Percentiles rank a stretch among this genome's conserved stretches.
These are phyloP conservation scores for Psittacula derbiana DNA, from an alignment of 2,797 vertebrate species.

Conservation along the genomic window DNA sequence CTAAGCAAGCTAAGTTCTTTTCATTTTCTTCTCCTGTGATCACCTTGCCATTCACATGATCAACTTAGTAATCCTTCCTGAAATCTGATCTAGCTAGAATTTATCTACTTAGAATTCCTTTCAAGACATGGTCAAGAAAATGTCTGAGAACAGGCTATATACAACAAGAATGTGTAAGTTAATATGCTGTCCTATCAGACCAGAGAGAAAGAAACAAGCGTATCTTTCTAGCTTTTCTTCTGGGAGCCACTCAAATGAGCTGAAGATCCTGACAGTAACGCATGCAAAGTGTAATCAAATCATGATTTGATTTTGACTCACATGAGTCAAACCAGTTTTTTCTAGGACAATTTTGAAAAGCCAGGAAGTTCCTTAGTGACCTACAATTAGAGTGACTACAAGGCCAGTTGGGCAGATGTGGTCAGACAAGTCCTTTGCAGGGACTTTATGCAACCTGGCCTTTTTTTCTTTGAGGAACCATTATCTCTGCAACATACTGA, in stretches of 20 bases:
- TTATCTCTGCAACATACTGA: not conserved
- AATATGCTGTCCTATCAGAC: not conserved
- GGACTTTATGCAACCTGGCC: not conserved
- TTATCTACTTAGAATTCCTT: not conserved
- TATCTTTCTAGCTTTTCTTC: not conserved
- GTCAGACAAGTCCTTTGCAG: not conserved
- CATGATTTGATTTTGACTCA: not conserved
- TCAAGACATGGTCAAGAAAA: not conserved
- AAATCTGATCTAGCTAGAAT: slow-evolving; percentile 2
- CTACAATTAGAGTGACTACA: not conserved
- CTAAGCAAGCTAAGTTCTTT: not conserved
- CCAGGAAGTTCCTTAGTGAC: not conserved
- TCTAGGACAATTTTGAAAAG: not conserved
- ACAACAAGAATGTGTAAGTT: not conserved
- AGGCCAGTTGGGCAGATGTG: not conserved
- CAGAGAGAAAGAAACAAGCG: not conserved
- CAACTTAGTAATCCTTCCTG: not conserved
- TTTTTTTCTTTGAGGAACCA: not conserved
- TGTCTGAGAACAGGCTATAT: not conserved
- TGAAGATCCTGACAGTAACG: not conserved
- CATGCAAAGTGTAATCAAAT: not conserved
- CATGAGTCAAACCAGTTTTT: not conserved
- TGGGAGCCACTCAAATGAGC: not conserved
- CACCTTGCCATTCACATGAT: not conserved
- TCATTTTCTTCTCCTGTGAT: not conserved